Evolutionary conservation across 2,113 vertebrate genomes (phyloP), one percentile per base, ranked within the genome.

Genomic region (Sciurus niger): DNA sequence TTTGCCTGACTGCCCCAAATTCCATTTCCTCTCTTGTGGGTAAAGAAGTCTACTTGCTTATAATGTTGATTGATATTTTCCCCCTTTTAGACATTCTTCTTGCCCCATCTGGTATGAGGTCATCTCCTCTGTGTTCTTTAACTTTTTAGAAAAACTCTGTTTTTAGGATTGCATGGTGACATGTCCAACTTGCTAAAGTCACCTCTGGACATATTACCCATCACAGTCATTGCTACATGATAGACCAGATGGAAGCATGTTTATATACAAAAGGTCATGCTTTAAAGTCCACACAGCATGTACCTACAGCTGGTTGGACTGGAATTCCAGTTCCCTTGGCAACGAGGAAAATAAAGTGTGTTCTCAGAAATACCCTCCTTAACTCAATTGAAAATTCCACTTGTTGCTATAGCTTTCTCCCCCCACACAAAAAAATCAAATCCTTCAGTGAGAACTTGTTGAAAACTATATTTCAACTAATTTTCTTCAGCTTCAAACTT

Each of bases 351-450:
- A 70, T 70, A 74, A 74, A 79, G 67, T 80, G 37, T 78, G 13
- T 84, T 80, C 55, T 93, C 72, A 73, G 84, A 85, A 92, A 93
- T 63, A 37, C 8, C 73, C 89, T 89, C 73, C 63, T 68, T 37
- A 58, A 68, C 16, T 14, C 65, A 48, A 51, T 20, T 80, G 70
- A 84, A 92, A 85, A 90, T 73, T 67, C 37, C 24, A 55, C 60
- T 84, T 92, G 17, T 34, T 55, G 24, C 53, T 28, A 22, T 51
- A 78, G 67, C 9, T 34, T 32, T 65, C 14, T n/a, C 30, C 12
- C 12, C 43, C 24, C 63, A 3, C 55, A 20, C 55, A 51, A 68
- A 51, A 6, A 68, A 84, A 67, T 85, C n/a, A 67, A 65, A 46
- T 4, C 89, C 92, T 89, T 72, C 16, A 25, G 55, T 55, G n/a